phyloP scores from a whole-genome alignment of 2,797 vertebrate genomes.

The Onychomys leucogaster region DNA sequence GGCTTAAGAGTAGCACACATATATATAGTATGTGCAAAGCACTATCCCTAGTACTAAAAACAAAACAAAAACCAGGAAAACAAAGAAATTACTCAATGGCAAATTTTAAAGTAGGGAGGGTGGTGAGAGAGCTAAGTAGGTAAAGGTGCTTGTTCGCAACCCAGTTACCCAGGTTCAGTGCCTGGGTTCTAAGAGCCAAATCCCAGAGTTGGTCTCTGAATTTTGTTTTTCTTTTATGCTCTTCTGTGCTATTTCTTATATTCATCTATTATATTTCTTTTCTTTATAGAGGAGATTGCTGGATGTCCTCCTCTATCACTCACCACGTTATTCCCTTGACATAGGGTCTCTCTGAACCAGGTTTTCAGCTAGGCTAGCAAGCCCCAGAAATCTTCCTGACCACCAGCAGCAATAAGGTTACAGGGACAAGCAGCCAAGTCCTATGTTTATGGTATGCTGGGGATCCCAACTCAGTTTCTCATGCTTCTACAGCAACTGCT shows the following conservation, averaged over 20 bases:
- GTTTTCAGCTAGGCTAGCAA: neutral
- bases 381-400: neutral
- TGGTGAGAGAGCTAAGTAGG: neutral
- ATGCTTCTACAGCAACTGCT: no score
- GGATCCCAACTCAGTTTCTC: neutral
- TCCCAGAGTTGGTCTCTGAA: neutral
- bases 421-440: neutral
- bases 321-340: neutral
- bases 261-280: neutral
- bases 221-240: slow-evolving; percentile 42
- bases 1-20: neutral
- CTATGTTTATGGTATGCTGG: neutral
- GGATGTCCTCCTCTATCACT: neutral
- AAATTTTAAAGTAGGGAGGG: neutral
- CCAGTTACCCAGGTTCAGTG: neutral
- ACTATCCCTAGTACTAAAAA: neutral
- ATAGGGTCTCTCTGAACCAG: neutral
- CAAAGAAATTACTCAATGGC: neutral
- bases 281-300: neutral
- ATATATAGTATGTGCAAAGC: neutral
- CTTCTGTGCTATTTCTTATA: neutral
- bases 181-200: neutral
- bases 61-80: neutral
- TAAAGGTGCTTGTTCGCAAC: neutral
- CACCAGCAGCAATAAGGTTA: neutral